Conservation (phyloP, 2,113 vertebrate species). For the Brachirus orientalis region DNA sequence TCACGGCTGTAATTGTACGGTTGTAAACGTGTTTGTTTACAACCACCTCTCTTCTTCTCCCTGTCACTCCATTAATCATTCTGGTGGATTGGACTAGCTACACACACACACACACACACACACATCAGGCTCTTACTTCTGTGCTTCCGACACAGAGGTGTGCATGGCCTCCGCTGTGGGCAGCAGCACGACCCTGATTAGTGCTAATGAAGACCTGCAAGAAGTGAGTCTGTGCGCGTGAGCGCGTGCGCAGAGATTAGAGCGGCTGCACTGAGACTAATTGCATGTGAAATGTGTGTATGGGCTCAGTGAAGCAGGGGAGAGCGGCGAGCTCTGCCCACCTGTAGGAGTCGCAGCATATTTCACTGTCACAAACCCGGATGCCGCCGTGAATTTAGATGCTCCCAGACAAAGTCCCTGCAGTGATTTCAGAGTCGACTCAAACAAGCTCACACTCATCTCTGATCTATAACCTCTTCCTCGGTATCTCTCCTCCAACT, state of each 20-base stretch:
- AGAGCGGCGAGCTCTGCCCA: slow-evolving; percentile 9
- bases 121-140: slow-evolving; percentile 7
- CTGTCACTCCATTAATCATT: no score
- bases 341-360: slow-evolving; percentile 36
- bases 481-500: slow-evolving; percentile 33
- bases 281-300: slow-evolving; percentile 45
- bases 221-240: slow-evolving; percentile 18
- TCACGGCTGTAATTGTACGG: no score
- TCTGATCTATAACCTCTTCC: slow-evolving; percentile 40
- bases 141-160: slow-evolving; percentile 19
- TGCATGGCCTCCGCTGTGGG: slow-evolving; percentile 39
- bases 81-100: no score
- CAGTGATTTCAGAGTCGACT: slow-evolving; percentile 12
- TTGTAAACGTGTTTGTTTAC: no score
- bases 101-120: not conserved
- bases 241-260: slow-evolving; percentile 42
- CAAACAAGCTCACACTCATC: slow-evolving; percentile 7
- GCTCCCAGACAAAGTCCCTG: slow-evolving; percentile 12
- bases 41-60: no score
- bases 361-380: slow-evolving; percentile 9
- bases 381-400: not conserved
- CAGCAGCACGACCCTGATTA: slow-evolving; percentile 54
- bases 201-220: slow-evolving; percentile 62
- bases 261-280: slow-evolving; percentile 43
- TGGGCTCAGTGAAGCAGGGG: not conserved